phyloP scores from a whole-genome alignment of 37 sponge, comb jelly and placozoan species.

The Ianthella basta region DNA sequence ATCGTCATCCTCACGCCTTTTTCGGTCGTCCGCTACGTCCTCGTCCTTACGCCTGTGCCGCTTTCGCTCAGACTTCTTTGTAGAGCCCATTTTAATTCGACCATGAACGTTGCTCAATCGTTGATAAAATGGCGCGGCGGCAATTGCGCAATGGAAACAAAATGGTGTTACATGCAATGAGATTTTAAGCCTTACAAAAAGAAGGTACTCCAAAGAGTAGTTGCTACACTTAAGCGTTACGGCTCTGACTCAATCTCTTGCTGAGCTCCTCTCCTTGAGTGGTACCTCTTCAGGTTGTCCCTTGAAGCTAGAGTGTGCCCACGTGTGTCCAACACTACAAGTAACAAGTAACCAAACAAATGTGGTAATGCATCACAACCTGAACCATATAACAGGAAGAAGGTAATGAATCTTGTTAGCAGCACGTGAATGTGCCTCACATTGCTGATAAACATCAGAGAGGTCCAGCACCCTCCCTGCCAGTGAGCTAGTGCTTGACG shows the following conservation, averaged over 20 bases:
- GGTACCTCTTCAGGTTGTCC: conserved; percentile 16
- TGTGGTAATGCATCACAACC: neutral
- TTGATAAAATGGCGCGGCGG: too few relatives aligned
- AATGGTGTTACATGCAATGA: too few relatives aligned
- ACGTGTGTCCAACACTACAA: conserved; percentile 19
- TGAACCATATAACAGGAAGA: too few relatives aligned
- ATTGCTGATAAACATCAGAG: conserved; percentile 4
- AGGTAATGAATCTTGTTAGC: too few relatives aligned
- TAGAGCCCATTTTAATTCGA: conserved; percentile 15
- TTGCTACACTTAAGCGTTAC: too few relatives aligned
- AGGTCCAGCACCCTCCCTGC: neutral
- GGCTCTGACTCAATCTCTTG: too few relatives aligned
- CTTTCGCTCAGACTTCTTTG: neutral
- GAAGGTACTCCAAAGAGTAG: too few relatives aligned
- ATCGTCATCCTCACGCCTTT: neutral
- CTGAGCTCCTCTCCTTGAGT: neutral
- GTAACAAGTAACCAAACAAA: neutral
- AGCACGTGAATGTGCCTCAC: neutral
- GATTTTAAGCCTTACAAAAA: too few relatives aligned
- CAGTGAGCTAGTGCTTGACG: neutral
- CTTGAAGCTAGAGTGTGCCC: neutral
- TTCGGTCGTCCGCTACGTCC: neutral
- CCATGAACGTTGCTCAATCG: too few relatives aligned
- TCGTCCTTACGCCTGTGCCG: neutral
- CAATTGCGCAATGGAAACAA: too few relatives aligned